phyloP scores from a whole-genome alignment of 2,797 vertebrate genomes.

The Apodemus agrarius region DNA sequence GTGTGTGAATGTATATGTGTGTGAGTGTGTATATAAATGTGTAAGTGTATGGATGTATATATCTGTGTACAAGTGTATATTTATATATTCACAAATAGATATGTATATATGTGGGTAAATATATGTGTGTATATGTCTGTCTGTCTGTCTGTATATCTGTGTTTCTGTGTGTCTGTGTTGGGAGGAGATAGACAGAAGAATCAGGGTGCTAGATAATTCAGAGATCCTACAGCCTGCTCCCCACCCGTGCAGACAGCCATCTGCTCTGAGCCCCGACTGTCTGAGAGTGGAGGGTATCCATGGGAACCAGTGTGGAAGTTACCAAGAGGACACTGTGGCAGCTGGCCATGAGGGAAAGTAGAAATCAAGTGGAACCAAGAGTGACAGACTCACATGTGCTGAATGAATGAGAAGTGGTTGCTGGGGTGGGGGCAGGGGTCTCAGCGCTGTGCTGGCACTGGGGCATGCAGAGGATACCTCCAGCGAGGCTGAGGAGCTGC shows the following conservation, averaged over 20 bases:
- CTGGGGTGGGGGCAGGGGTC: constrained; percentile 9
- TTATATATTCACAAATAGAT: background rate
- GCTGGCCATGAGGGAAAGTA: constrained; percentile 57
- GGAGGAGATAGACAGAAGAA: background rate
- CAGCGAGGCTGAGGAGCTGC: background rate
- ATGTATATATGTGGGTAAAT: too few species aligned
- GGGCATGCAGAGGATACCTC: background rate
- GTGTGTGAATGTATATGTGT: background rate
- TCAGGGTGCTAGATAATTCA: constrained; percentile 26
- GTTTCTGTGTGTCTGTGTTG: background rate
- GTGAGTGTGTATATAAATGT: background rate
- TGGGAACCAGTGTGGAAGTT: constrained; percentile 76
- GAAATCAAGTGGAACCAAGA: constrained; percentile 70
- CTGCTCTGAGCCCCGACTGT: constrained; percentile 61
- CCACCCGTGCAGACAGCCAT: background rate
- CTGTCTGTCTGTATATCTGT: background rate
- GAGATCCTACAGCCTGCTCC: background rate
- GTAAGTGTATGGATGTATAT: background rate
- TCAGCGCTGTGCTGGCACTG: fast-evolving
- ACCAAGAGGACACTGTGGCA: constrained; percentile 72
- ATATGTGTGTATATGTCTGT: background rate
- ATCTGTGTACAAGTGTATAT: background rate
- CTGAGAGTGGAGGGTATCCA: constrained; percentile 71
- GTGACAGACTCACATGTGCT: constrained; percentile 51
- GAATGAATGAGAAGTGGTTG: constrained; percentile 19